These are phyloP conservation scores for Dascyllus trimaculatus DNA, from an alignment of 2,113 vertebrate genomes.

Conservation along the genomic window DNA sequence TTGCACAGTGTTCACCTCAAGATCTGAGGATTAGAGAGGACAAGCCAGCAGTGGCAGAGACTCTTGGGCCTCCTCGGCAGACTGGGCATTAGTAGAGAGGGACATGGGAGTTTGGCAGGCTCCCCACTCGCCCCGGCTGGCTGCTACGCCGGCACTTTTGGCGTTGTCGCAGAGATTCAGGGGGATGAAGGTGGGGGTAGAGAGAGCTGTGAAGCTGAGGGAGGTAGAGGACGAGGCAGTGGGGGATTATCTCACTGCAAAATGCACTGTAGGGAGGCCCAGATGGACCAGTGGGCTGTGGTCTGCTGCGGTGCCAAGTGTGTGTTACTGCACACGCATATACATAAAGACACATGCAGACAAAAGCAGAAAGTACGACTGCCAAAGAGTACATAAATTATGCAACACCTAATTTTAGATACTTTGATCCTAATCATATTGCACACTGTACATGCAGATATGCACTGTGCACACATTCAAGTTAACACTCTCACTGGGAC, in stretches of 20 bases:
- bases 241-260: constrained; percentile 74
- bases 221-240: constrained; percentile 66
- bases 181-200: constrained; percentile 40
- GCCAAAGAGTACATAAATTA: constrained; percentile 36
- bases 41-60: constrained; percentile 65
- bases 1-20: constrained; percentile 58
- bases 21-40: constrained; percentile 72
- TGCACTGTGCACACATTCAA: background rate
- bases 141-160: constrained; percentile 54
- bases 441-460: constrained; percentile 28
- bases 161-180: constrained; percentile 48
- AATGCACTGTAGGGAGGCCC: constrained; percentile 65
- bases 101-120: constrained; percentile 77
- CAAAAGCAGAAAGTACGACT: constrained; percentile 9
- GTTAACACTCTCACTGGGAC: constrained; percentile 41
- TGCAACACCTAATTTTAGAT: constrained; percentile 25
- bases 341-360: constrained; percentile 19
- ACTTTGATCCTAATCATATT: constrained; percentile 41
- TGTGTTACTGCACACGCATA: constrained; percentile 20
- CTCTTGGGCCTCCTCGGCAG: constrained; percentile 62
- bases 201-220: constrained; percentile 60
- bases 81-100: constrained; percentile 71
- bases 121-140: constrained; percentile 55
- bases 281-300: constrained; percentile 75
- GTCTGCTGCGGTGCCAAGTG: constrained; percentile 56